Conservation (phyloP, 2,797 vertebrate species). For the Thunnus albacares region DNA sequence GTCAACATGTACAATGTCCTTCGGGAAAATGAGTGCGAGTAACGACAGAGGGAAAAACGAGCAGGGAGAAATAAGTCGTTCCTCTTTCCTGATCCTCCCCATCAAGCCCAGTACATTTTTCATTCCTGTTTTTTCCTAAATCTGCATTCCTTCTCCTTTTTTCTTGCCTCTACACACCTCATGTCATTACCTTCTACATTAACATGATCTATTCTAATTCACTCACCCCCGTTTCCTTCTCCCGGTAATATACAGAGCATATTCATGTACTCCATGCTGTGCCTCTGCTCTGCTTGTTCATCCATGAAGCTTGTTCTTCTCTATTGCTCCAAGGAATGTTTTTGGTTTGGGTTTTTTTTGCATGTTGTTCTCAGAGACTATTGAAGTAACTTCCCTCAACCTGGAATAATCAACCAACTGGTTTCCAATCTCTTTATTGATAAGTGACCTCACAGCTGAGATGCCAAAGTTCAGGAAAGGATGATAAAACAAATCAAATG, state of each 20-base stretch:
- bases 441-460: constrained; percentile 75
- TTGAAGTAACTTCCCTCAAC: constrained; percentile 42
- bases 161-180: constrained; percentile 34
- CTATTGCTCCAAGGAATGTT: constrained; percentile 42
- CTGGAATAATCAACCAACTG: constrained; percentile 53
- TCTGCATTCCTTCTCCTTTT: constrained; percentile 61
- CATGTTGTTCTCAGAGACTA: constrained; percentile 53
- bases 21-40: constrained; percentile 86
- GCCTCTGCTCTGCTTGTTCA: constrained; percentile 71
- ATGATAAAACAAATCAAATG: constrained; percentile 50
- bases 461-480: constrained; percentile 80
- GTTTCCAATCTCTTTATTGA: constrained; percentile 60
- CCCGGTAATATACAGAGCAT: constrained; percentile 50
- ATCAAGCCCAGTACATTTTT: constrained; percentile 24
- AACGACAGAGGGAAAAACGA: constrained; percentile 36
- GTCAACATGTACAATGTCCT: constrained; percentile 87
- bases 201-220: constrained; percentile 33
- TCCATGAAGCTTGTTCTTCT: constrained; percentile 44
- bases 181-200: constrained; percentile 30
- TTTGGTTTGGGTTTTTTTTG: constrained; percentile 58
- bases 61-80: constrained; percentile 9
- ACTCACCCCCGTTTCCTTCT: constrained; percentile 17
- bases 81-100: constrained; percentile 20
- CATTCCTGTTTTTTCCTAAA: constrained; percentile 41
- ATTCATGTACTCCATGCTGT: constrained; percentile 68